phyloP scores from a whole-genome alignment of 2,888 invertebrate genomes.

The Salpingus planirostris region DNA sequence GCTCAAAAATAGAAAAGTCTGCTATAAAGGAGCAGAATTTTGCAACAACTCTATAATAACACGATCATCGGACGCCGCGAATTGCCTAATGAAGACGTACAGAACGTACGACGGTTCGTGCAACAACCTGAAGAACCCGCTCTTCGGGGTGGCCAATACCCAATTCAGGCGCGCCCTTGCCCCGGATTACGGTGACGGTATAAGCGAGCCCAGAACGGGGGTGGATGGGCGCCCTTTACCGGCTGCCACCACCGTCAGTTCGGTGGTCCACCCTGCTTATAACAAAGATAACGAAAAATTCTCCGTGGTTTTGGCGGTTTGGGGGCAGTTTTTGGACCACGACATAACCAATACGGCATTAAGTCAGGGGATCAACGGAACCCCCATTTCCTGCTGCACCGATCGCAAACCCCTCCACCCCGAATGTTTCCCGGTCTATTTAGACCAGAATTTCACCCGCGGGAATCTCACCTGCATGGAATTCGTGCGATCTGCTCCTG shows the following conservation, averaged over 20 bases:
- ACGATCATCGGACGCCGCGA: too few relatives aligned
- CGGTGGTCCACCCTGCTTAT: slow-evolving; percentile 63
- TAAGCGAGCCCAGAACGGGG: slow-evolving; percentile 55
- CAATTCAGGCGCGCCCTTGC: slow-evolving; percentile 66
- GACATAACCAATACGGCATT: slow-evolving; percentile 79
- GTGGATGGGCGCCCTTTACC: slow-evolving; percentile 51
- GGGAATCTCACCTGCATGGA: slow-evolving; percentile 73
- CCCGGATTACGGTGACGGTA: slow-evolving; percentile 70
- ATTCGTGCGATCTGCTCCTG: slow-evolving; percentile 72
- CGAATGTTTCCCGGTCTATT: slow-evolving; percentile 69
- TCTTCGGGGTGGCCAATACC: slow-evolving; percentile 63
- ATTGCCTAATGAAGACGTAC: slow-evolving; percentile 43
- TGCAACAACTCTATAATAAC: too few relatives aligned
- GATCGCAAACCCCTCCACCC: slow-evolving; percentile 48
- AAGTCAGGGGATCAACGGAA: slow-evolving; percentile 62
- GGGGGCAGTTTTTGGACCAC: slow-evolving; percentile 84
- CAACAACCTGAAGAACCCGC: slow-evolving; percentile 59
- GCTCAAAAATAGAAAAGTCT: slow-evolving; percentile 2
- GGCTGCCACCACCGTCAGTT: slow-evolving; percentile 66
- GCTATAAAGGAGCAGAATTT: slow-evolving; percentile 1
- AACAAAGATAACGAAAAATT: slow-evolving; percentile 66
- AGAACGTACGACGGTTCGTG: slow-evolving; percentile 66
- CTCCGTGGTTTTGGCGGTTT: slow-evolving; percentile 77
- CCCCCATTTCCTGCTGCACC: slow-evolving; percentile 62
- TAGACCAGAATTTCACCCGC: slow-evolving; percentile 48